Evolutionary conservation across 2,113 vertebrate genomes (phyloP), one percentile per base, ranked within the genome.

Genomic region (Sterrhoptilus dennistouni): DNA sequence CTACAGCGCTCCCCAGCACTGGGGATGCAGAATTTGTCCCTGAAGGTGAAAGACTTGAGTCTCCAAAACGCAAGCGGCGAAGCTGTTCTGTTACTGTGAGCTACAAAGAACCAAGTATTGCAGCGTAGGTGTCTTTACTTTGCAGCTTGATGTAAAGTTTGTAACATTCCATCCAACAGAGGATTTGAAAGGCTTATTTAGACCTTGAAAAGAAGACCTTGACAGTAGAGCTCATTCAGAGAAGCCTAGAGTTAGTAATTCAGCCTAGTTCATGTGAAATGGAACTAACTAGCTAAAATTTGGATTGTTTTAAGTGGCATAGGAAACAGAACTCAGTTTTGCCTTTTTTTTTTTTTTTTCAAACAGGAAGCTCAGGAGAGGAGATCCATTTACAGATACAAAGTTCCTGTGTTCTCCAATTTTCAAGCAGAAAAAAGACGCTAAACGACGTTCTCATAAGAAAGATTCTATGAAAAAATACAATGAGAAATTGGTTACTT

Each of bases 331-430:
- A 88, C 4, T 87, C 24, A 68, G 4, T 31, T 94, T 84, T 82
- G 16, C 8, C 2, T 50, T 50, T 50, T 50, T 50, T 50, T 49
- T 49, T 44, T 2, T 5, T 54, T 36, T 52, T 16, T n/a, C 66
- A 33, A 72, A 64, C 57, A 99, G 99, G 97, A 99, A 99, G 96
- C 98, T 99, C 40, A 98, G 99, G 49, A 98, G 99, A 87, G 99
- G 99, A 28, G 99, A 99, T 94, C 98, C 98, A 35, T 99, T 98
- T 96, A 99, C 99, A 76, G 99, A 99, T 94, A 85, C 98, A 12
- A 91, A 97, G 84, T 99, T 99, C 96, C 98, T 99, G 92, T 53
- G 93, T 83, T 99, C 99, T 44, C 99, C 99, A 13, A 92, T 99
- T 97, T 99, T 99, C 96, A 99, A 99, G 88, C 81, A 95, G 81